Evolutionary conservation across 2,113 vertebrate genomes (phyloP), one percentile per base, ranked within the genome.

Genomic region (Corydoras sp.): DNA sequence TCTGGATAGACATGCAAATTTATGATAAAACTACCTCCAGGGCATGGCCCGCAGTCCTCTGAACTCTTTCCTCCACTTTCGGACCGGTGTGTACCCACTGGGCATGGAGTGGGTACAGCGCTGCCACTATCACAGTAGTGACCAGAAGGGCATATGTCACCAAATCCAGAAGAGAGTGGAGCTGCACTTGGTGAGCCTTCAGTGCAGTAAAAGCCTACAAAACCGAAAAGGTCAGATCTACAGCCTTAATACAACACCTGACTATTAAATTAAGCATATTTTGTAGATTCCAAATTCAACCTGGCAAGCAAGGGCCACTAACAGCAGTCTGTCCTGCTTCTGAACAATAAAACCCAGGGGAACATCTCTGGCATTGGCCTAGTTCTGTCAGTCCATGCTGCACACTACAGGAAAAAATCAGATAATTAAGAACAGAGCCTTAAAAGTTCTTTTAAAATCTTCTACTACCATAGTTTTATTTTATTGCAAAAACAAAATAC

Each of bases 121-220:
- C 77, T 89, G 76, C 90, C 83, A 2, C 80, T 72, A 60, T 87
- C 83, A 82, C 95, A 98, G 84, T 90, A 97, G 66, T 96, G 83
- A 3, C 95, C 96, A 8, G 32, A 49, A 0, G 89, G 91, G 71
- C 95, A 98, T 70, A 91, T 10, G 54, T 80, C 81, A 12, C 89
- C 89, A 74, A 77, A 86, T 29, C 10, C 48, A 43, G 75, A 80
- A 62, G 81, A 81, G 49, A 67, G 67, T 64, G 89, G 90, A 61
- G 83, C 71, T 43, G 87, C 72, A 61, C 78, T 87, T 6, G 76
- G 79, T 11, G 89, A 88, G 35, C 87, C 86, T 30, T 89, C 89
- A 18, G 83, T 76, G 78, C 90, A 92, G 77, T 84, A 90, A 75
- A 85, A 90, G 69, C 89, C 90, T 91, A 66, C 49, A 11, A 50